Evolutionary conservation across 2,113 vertebrate genomes (phyloP), one percentile per base, ranked within the genome.

Genomic region (Festucalex cinctus): DNA sequence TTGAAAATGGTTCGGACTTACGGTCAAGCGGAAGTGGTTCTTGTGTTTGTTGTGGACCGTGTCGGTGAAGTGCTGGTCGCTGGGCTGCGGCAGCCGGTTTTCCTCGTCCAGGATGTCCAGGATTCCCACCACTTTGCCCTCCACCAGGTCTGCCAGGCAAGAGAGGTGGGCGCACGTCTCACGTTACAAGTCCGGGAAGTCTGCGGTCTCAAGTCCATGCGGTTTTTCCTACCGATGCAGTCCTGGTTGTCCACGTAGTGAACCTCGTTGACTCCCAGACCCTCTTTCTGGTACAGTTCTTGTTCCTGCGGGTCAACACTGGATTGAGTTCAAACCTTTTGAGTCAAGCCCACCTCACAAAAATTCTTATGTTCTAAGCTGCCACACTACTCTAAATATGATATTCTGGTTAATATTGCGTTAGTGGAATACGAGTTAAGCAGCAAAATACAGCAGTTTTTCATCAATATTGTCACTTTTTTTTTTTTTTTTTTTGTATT

Each of bases 171-270:
- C 5, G 14, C 26, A 43, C 12, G 14, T 39, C 57, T 10, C 57
- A 36, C 9, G 9, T 8, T 13, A 16, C 16, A 36, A n/a, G 37
- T 8, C 1, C 17, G 0, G 62, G n/a, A n/a, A n/a, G 26, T 9
- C 54, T 9, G 54, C 13, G 17, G n/a, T n/a, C 48, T 51, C 49
- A 3, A n/a, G 49, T 22, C 49, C 2, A 36, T 0, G 54, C 17
- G 13, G 6, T 22, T 19, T 35, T 48, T 46, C 75, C 2, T 86
- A 98, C 97, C 95, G 86, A 99, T 99, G 71, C 97, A 99, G 86
- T 99, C 97, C 85, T 99, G 97, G 81, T 99, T 99, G 90, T 99
- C 97, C 16, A 99, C 96, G 3, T 99, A 99, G 82, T 95, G 95
- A 1, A 99, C 97, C 92, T 99, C 97, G 85, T 98, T 99, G 75